Conservation (phyloP, 2,113 vertebrate species). For the Pangasianodon gigas region DNA sequence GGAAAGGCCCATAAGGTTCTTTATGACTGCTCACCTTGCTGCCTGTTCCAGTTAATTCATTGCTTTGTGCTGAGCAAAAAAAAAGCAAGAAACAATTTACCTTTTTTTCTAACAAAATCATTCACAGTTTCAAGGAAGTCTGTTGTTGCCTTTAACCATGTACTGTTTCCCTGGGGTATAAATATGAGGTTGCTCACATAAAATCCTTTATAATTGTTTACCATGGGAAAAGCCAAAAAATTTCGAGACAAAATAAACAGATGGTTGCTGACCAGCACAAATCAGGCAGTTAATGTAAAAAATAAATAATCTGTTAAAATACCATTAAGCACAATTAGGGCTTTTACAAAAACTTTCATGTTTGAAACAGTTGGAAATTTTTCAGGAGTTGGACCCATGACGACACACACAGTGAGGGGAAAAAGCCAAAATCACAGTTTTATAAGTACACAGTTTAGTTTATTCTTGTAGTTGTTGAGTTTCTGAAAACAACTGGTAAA, state of each 20-base stretch:
- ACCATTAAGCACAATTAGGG: neutral
- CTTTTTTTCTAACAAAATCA: neutral
- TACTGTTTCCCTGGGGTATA: neutral
- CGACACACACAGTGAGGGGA: neutral
- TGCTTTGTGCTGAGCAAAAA: no score
- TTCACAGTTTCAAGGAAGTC: neutral
- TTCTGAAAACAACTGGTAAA: neutral
- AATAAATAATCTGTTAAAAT: neutral
- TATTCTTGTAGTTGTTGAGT: neutral
- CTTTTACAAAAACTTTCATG: no score
- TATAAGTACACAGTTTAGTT: neutral
- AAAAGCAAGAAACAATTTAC: no score
- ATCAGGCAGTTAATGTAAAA: neutral
- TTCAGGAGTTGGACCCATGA: neutral
- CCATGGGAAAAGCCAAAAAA: no score
- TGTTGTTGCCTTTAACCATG: neutral
- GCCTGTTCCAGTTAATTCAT: no score
- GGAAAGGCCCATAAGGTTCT: neutral
- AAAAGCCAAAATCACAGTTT: neutral
- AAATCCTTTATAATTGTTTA: neutral
- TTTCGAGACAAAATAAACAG: neutral
- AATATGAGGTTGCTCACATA: neutral
- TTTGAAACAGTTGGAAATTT: neutral
- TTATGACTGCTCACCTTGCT: neutral
- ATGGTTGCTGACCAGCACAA: neutral